Base-by-base conservation (phyloP, 35 echinoderm and acorn worm species). In the Strongylocentrotus purpuratus region DNA sequence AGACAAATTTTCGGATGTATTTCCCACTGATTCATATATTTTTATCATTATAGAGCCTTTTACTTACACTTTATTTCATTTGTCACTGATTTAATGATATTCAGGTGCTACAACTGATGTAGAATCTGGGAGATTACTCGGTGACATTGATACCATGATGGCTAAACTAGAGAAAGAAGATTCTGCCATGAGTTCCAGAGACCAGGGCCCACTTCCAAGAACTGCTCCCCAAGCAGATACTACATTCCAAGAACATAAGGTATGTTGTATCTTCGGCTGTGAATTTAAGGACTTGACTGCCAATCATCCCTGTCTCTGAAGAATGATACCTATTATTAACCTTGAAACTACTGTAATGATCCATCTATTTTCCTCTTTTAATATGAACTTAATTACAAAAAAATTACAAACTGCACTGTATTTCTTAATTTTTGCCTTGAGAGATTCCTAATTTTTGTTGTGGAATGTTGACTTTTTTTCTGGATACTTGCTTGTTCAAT, bases 131-230 rank as follows among this genome's bases (percentile, higher is more conserved):
- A 15, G 33, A 28, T 50, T 97, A 2, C 55, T 96, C 20, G 31
- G 88, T 85, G 94, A 96, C 65, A 59, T 98, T 22, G 95, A 95
- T 33, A 32, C 85, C 32, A 96, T 98, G 31, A 58, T 98, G 22
- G 46, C 47, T 17, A 94, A 86, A 59, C 60, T 98, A 4, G 94
- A 98, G 17, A 88, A 95, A 46, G 96, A 96, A n/a, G 94, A 94
- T 33, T 94, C 92, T 31, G 41, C 60, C 12, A 94, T 98, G 5
- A 88, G 45, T 2, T 46, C 85, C 20, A 96, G 96, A 58, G 94
- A 95, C 18, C 88, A 92, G 91, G 88, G 89, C 46, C 97, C 97
- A 22, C 92, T 98, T 2, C 95, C 97, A 32, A 85, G 94, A 41
- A 96, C 96, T 28, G 55, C 85, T 60, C 28, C 78, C 31, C 94